A percentile compares a stretch with the other conserved stretches of the same genome.
Evolutionary conservation across 2,797 vertebrate species (phyloP).

Genomic region (Gymnothorax reevesii): DNA sequence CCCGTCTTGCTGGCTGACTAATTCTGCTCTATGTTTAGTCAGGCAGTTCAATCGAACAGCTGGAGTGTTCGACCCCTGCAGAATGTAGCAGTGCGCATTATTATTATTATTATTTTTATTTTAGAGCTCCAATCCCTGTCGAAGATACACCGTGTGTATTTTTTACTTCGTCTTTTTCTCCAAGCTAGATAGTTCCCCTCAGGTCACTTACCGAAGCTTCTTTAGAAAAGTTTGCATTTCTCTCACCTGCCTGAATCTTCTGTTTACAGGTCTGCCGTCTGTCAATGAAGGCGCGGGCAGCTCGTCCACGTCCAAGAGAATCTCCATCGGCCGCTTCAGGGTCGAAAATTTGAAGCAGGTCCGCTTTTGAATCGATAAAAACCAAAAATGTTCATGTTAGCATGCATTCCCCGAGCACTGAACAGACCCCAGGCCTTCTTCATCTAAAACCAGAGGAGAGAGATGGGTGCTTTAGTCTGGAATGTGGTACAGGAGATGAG

Average conservation of each 20-base stretch:
- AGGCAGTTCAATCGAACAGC: conserved; percentile 18
- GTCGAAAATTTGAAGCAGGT: conserved; percentile 84
- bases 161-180: conserved; percentile 5
- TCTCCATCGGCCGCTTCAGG: conserved; percentile 67
- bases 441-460: neutral
- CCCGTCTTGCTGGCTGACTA: neutral
- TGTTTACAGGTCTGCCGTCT: conserved; percentile 31
- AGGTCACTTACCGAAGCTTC: neutral
- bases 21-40: neutral
- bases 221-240: neutral
- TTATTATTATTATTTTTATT: neutral
- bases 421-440: neutral
- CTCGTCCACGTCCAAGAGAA: conserved; percentile 59
- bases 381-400: conserved; percentile 31
- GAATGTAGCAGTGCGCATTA: neutral
- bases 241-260: neutral
- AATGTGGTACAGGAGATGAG: neutral
- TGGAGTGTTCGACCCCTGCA: neutral
- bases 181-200: neutral
- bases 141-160: neutral
- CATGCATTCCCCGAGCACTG: neutral
- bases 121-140: neutral
- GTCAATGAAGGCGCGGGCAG: conserved; percentile 50
- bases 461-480: neutral
- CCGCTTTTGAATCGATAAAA: conserved; percentile 50